These are phyloP conservation scores for Vombatus ursinus DNA, from an alignment of 2,113 vertebrate genomes.

Conservation along the genomic window DNA sequence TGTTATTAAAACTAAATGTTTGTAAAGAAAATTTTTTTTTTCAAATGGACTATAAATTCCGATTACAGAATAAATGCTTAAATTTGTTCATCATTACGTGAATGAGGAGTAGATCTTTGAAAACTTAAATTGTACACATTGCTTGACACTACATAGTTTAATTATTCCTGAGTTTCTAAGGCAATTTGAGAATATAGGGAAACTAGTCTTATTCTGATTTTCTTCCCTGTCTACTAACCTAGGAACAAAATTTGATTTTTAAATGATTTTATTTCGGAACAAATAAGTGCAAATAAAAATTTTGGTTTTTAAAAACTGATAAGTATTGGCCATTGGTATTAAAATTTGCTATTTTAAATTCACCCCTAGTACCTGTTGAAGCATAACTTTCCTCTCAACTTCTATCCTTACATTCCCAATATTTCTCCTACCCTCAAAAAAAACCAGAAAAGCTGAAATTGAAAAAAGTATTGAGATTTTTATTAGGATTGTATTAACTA, in stretches of 20 bases:
- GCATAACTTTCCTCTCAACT: too few relatives aligned
- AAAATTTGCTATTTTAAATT: too few relatives aligned
- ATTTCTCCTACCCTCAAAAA: neutral
- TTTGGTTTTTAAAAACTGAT: too few relatives aligned
- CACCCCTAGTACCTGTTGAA: too few relatives aligned
- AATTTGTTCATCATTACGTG: neutral
- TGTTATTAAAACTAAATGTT: neutral
- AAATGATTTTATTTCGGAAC: too few relatives aligned
- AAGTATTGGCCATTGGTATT: too few relatives aligned
- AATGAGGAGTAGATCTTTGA: neutral
- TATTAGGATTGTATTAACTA: neutral
- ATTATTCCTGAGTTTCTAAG: neutral
- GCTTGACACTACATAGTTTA: neutral
- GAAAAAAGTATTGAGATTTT: neutral
- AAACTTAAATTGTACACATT: neutral
- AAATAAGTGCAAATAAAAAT: too few relatives aligned
- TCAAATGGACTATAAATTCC: neutral
- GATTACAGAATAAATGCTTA: neutral
- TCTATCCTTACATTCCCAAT: neutral
- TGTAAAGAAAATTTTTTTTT: neutral
- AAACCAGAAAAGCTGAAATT: neutral
- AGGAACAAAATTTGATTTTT: neutral
- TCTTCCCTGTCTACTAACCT: neutral
- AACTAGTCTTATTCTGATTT: neutral
- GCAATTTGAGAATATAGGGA: neutral